Percentiles rank a stretch among this genome's conserved stretches.
Conservation (phyloP, 2,113 vertebrate genomes). For the Macroglossus sobrinus region DNA sequence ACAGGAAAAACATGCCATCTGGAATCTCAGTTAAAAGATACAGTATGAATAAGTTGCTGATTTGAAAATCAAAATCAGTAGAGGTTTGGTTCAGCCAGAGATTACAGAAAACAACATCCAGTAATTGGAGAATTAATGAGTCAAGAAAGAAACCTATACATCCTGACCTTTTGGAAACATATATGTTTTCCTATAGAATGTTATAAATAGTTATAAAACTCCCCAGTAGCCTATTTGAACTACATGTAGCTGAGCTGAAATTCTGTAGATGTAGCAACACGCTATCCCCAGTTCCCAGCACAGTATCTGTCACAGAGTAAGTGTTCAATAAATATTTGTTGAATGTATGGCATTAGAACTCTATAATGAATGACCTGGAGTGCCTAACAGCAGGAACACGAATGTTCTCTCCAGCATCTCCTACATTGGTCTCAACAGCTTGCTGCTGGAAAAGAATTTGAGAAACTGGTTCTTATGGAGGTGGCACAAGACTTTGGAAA, state of each 20-base stretch:
- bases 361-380: neutral
- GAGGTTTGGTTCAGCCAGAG: neutral
- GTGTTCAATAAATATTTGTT: neutral
- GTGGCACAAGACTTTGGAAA: neutral
- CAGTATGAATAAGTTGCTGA: neutral
- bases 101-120: neutral
- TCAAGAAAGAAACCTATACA: neutral
- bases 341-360: neutral
- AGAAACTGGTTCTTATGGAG: neutral
- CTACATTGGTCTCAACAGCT: neutral
- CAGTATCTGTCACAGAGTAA: neutral
- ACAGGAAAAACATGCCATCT: neutral
- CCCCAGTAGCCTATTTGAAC: neutral
- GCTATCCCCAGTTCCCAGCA: neutral
- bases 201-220: neutral
- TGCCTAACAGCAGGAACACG: neutral
- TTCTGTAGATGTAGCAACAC: neutral
- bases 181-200: neutral
- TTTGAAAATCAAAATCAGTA: neutral
- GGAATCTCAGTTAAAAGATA: neutral
- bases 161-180: neutral
- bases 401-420: neutral
- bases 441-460: neutral
- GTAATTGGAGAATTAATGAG: neutral
- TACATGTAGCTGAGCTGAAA: neutral